Conservation (phyloP, 1,140 invertebrate species). For the Drosophila dunni region DNA sequence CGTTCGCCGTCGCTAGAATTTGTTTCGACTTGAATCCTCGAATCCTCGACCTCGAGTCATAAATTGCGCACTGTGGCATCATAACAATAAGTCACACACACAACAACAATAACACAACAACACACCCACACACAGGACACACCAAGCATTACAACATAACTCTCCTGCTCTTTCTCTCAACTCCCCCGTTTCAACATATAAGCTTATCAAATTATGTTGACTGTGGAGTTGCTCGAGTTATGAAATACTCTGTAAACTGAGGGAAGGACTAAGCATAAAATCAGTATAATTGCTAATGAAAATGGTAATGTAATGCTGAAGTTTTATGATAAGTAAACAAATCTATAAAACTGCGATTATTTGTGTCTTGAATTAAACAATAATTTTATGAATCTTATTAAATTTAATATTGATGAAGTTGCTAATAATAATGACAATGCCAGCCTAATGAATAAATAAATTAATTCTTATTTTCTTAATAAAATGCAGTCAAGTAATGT, state of each 20-base stretch:
- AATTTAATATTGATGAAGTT: too few species aligned
- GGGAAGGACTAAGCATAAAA: not conserved
- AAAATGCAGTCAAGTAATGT: too few species aligned
- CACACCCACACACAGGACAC: not conserved
- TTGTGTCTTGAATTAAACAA: too few species aligned
- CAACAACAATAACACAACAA: conserved; percentile 19
- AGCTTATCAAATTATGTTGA: conserved; percentile 5
- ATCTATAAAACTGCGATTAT: not conserved
- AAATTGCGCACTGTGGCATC: conserved; percentile 80
- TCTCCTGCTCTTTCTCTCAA: not conserved
- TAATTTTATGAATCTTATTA: too few species aligned
- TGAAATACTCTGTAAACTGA: conserved; percentile 4
- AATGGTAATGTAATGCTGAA: not conserved
- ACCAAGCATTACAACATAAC: conserved; percentile 6
- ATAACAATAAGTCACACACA: conserved; percentile 81
- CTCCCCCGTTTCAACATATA: not conserved
- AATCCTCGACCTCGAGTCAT: conserved; percentile 71
- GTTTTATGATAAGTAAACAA: not conserved
- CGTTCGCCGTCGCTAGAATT: conserved; percentile 17
- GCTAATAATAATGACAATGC: too few species aligned
- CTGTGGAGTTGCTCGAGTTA: not conserved
- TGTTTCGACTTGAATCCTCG: conserved; percentile 18
- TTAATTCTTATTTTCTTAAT: too few species aligned
- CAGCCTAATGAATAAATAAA: too few species aligned
- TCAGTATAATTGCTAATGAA: not conserved